Evolutionary conservation across 2,888 invertebrate genomes (phyloP), one percentile per base, ranked within the genome.

Genomic region (Himalopsyche anomala): DNA sequence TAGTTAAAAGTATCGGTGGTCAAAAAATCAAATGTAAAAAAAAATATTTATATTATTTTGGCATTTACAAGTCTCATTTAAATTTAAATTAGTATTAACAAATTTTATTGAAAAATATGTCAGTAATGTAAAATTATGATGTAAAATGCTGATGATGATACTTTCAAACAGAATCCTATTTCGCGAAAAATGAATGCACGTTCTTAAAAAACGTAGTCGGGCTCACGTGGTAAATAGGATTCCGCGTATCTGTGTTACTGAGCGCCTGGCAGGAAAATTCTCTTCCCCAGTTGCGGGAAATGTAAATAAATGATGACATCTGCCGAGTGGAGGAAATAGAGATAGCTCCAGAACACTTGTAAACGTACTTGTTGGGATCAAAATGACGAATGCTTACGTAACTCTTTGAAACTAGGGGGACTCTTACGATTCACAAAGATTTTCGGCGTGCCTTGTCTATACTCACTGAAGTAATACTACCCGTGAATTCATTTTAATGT

Each of bases 291-390:
- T 74, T 36, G 74, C 74, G 74, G 74, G 74, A 74, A 74, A 36
- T 74, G 74, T 74, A 74, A 74, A 74, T 74, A 74, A 74, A 74
- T 74, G 74, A 74, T 74, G 74, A 74, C 74, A 74, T 74, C 36
- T 36, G 74, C 36, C 74, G 74, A 74, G 74, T 12, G 36, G 74
- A 74, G 74, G 74, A 74, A 74, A 74, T 74, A 36, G 74, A 19
- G 74, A 74, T 36, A 19, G 74, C 74, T 74, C 74, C 38, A 12
- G 74, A 74, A 74, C 15, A 36, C 74, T 74, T 74, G 74, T 74
- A 36, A 74, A 74, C 74, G 74, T 74, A 74, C 74, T 74, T 74
- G 36, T 36, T 12, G 36, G 74, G 74, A 74, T 74, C 74, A 74
- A 74, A 74, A 74, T 74, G 74, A 74, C 74, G 74, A 74, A 74